phyloP scores from a whole-genome alignment of 2,797 vertebrate species.

The Setipinna tenuifilis region DNA sequence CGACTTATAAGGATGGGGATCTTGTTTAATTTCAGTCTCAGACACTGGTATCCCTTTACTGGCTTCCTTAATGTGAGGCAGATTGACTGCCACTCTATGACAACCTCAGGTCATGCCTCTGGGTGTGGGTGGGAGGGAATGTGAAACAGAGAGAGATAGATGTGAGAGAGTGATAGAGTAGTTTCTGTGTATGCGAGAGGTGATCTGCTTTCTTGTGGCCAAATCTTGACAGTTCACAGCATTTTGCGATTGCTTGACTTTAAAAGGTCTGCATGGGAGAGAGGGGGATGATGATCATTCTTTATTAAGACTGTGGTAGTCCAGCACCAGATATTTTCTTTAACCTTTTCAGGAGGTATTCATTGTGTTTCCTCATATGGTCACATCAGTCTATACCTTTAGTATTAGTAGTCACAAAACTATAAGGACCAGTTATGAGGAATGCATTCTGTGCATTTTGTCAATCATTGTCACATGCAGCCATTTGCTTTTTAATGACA shows the following conservation, averaged over 20 bases:
- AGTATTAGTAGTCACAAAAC: background rate
- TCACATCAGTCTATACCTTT: background rate
- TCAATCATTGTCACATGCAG: background rate
- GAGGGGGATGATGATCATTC: background rate
- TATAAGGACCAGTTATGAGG: background rate
- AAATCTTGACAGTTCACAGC: constrained; percentile 18
- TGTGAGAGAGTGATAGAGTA: constrained; percentile 1
- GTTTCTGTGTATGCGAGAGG: background rate
- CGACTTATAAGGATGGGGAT: background rate
- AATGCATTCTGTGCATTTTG: background rate
- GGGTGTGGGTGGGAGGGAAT: background rate
- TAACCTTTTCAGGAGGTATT: background rate
- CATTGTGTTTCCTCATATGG: constrained; percentile 5
- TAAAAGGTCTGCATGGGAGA: constrained; percentile 1
- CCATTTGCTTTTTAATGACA: background rate
- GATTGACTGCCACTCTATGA: background rate
- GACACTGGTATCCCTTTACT: background rate
- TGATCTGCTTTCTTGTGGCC: constrained; percentile 9
- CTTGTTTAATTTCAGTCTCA: background rate
- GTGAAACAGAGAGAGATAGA: background rate
- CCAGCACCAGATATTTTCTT: constrained; percentile 6
- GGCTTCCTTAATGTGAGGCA: background rate
- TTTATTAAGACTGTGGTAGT: background rate
- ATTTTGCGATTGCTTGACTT: background rate
- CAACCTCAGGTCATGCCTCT: background rate